phyloP scores from a whole-genome alignment of 2,797 vertebrate genomes.

The Gephyroberyx darwinii region DNA sequence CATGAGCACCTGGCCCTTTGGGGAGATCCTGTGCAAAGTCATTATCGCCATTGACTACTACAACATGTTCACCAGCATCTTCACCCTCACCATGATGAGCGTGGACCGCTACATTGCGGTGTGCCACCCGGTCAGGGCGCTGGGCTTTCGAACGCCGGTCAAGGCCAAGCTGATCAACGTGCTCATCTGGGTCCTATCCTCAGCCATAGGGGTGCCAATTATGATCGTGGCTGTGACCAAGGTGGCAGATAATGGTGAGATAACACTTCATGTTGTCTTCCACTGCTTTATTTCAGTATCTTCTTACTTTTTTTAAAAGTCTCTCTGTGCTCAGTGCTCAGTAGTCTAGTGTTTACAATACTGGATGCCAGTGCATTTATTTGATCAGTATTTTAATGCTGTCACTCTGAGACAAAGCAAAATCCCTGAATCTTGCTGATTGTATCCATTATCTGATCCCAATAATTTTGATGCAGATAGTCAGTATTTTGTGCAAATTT shows the following conservation, averaged over 20 bases:
- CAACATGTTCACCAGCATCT: constrained; percentile 98
- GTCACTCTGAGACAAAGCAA: no score
- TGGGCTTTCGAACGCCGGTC: constrained; percentile 90
- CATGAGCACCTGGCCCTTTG: constrained; percentile 95
- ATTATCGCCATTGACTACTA: constrained; percentile 96
- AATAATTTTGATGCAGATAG: no score
- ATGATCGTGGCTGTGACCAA: constrained; percentile 93
- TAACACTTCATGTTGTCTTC: not conserved
- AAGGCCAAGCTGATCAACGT: constrained; percentile 96
- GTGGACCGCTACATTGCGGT: constrained; percentile 94
- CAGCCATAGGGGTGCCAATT: constrained; percentile 90
- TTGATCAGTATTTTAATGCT: no score
- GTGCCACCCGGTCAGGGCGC: constrained; percentile 91
- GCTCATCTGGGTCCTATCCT: constrained; percentile 93
- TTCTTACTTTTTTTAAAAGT: not conserved
- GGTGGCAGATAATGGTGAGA: constrained; percentile 82
- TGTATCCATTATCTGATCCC: no score
- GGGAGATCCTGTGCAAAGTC: constrained; percentile 89
- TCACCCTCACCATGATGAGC: constrained; percentile 97
- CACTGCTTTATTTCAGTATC: not conserved
- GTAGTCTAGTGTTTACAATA: not conserved
- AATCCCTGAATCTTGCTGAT: no score
- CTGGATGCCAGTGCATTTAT: no score
- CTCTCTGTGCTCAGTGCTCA: not conserved
- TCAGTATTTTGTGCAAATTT: no score